Evolutionary conservation across 1,140 invertebrate species (phyloP), one percentile per base, ranked within the genome.

Genomic region (Zaprionus camerounensis): DNA sequence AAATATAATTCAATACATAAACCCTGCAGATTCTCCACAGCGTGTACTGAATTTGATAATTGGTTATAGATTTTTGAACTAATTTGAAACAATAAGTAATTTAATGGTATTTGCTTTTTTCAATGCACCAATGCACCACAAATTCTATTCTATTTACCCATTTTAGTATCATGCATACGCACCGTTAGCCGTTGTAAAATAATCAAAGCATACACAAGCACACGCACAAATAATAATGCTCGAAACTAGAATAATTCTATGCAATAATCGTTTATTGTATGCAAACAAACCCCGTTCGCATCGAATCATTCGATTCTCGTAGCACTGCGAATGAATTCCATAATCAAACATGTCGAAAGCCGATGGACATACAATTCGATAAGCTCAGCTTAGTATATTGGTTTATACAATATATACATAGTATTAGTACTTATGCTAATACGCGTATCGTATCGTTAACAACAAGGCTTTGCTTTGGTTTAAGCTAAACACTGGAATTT

Each of bases 261-360:
- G 69, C 53, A n/a, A 34, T 46, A 71, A 63, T 64, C 44, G 63
- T 55, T 31, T 24, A 55, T 55, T 63, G 6, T 46, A 46, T 46
- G 13, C 2, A 63, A 59, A 67, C 41, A 59, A 22, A 17, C 1
- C 1, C 12, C 12, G 3, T 44, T 20, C 22, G 24, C 34, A 13
- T 56, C 24, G 26, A 5, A 44, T 17, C 4, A 28, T 67, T 31
- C 53, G 15, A 24, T 22, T 38, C 20, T 31, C 3, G 63, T 53
- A 4, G 22, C 15, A n/a, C 41, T 6, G 49, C n/a, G 49, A 68
- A 34, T 41, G 34, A 62, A 69, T 69, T 51, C 22, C 62, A 49
- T 62, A 20, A 11, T 15, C 46, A 64, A 71, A 71, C 36, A 64
- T 44, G 15, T 56, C 2, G 38, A 24, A 57, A 36, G 20, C 34